Percentiles rank a stretch among this genome's conserved stretches.
Conservation (phyloP, 1,140 invertebrate genomes). For the Euwallacea similis region DNA sequence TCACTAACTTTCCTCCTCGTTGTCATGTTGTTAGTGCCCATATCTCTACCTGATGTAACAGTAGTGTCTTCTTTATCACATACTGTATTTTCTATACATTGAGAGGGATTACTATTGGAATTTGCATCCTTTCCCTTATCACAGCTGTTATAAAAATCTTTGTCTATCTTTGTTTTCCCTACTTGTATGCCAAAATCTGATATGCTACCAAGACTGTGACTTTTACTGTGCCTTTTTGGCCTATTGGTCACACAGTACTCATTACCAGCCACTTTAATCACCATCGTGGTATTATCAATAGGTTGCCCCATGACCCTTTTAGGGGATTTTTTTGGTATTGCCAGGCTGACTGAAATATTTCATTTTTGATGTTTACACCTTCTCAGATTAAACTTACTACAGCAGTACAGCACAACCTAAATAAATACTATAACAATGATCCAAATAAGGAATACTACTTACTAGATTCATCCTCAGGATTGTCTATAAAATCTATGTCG, state of each 20-base stretch:
- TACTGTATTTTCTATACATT: neutral
- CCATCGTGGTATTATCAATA: slow-evolving; percentile 55
- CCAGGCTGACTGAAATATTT: slow-evolving; percentile 39
- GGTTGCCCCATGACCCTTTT: slow-evolving; percentile 42
- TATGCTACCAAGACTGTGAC: slow-evolving; percentile 51
- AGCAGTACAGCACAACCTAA: neutral
- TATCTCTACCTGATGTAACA: too few species aligned
- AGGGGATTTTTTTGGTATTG: slow-evolving; percentile 43
- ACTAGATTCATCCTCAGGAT: slow-evolving; percentile 59
- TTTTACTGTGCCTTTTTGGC: slow-evolving; percentile 49
- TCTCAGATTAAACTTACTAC: neutral
- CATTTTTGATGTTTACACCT: neutral
- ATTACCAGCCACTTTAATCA: slow-evolving; percentile 56
- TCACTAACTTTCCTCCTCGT: neutral
- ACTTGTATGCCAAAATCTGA: slow-evolving; percentile 50
- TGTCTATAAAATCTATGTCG: slow-evolving; percentile 78
- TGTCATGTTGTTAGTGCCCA: too few species aligned
- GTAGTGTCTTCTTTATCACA: slow-evolving; percentile 11
- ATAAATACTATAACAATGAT: slow-evolving; percentile 2
- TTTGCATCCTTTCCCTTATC: slow-evolving; percentile 36
- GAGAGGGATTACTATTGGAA: slow-evolving; percentile 9
- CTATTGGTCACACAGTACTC: slow-evolving; percentile 54
- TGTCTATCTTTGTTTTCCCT: slow-evolving; percentile 49
- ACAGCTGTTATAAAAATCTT: slow-evolving; percentile 38
- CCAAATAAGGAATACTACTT: slow-evolving; percentile 15